phyloP scores from a whole-genome alignment of 2,797 vertebrate genomes.

The Pempheris klunzingeri region DNA sequence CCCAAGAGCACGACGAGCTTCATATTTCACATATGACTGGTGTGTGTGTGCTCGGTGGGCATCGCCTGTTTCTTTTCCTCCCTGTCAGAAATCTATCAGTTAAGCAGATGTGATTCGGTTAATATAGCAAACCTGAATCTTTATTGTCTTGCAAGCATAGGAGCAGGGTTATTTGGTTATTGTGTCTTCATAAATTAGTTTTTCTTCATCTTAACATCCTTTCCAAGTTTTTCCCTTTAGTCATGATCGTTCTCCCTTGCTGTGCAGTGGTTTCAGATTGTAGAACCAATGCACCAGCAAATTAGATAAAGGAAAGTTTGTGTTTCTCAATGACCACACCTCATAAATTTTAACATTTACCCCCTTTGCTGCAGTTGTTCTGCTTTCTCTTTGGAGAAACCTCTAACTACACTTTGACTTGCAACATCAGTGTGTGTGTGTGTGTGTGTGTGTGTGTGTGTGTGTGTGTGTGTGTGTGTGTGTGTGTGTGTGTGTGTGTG shows the following conservation, averaged over 20 bases:
- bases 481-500: slow-evolving; percentile 20
- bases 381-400: slow-evolving; percentile 33
- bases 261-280: no score
- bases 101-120: neutral
- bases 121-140: neutral
- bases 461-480: slow-evolving; percentile 6
- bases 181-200: neutral
- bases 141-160: neutral
- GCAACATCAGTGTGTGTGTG: slow-evolving; percentile 24
- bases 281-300: neutral
- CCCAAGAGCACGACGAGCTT: no score
- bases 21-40: neutral
- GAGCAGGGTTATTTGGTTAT: neutral
- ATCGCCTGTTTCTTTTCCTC: neutral
- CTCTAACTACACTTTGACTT: slow-evolving; percentile 36
- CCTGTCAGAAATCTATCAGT: neutral
- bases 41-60: neutral
- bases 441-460: slow-evolving; percentile 14
- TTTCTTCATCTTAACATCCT: neutral
- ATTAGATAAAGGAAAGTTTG: neutral
- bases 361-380: neutral
- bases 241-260: no score
- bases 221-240: neutral
- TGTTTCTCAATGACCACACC: neutral
- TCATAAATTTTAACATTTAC: neutral